Evolutionary conservation across 2,113 vertebrate species (phyloP).

Genomic region (Felis catus): DNA sequence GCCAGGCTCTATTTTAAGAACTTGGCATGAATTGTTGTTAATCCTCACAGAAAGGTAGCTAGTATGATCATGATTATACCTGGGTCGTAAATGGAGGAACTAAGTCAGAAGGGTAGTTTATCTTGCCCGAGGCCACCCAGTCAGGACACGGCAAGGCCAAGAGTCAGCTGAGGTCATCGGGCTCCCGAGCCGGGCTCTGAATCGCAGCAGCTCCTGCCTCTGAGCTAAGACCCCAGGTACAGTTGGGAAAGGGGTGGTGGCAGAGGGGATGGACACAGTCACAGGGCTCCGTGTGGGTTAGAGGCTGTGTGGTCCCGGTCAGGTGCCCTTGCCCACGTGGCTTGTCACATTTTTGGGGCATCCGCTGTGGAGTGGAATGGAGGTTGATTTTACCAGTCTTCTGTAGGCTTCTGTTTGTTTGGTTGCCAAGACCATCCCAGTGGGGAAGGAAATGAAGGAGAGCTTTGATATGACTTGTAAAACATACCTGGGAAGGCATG

Average conservation of each 20-base stretch:
- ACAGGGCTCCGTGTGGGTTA: fast-evolving
- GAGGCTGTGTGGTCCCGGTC: neutral
- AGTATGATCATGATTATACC: neutral
- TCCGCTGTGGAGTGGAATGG: neutral
- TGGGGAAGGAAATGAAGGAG: neutral
- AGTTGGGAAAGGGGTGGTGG: neutral
- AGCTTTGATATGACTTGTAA: neutral
- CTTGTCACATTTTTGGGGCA: neutral
- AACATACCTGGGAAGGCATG: neutral
- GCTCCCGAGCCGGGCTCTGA: neutral
- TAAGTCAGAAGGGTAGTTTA: neutral
- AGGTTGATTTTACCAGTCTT: neutral
- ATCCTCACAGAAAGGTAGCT: neutral
- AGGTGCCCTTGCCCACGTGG: neutral
- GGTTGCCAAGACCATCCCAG: neutral
- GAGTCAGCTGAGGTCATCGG: neutral
- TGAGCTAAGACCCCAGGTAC: neutral
- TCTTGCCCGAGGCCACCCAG: neutral
- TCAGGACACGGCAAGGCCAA: neutral
- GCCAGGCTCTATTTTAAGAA: neutral
- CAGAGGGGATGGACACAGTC: fast-evolving
- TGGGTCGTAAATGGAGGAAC: neutral
- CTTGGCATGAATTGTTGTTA: neutral
- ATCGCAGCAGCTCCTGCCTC: neutral
- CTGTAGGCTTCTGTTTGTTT: neutral